A percentile compares a stretch with the other conserved stretches of the same genome.
These are phyloP conservation scores for Dipus sagitta DNA, from an alignment of 2,797 vertebrate genomes.

Conservation along the genomic window DNA sequence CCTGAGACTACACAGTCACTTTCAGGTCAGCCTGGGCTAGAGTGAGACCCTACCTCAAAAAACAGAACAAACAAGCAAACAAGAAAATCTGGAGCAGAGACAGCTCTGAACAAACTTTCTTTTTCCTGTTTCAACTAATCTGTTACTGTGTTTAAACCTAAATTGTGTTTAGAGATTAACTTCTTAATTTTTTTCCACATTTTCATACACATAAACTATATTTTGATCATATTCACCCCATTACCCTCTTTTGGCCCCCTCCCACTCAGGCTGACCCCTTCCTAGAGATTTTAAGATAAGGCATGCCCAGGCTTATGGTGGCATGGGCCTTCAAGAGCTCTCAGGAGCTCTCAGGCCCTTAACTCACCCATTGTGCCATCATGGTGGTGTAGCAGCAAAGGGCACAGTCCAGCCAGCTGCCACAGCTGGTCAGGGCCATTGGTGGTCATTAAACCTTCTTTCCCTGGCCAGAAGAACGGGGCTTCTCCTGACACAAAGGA, in stretches of 20 bases:
- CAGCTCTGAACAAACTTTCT: neutral
- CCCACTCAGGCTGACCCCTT: no score
- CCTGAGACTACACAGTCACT: no score
- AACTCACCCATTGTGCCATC: neutral
- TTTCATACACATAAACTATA: no score
- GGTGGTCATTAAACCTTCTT: neutral
- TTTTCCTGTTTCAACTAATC: neutral
- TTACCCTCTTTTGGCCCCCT: no score
- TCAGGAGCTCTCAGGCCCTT: neutral
- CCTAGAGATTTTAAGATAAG: conserved; percentile 22
- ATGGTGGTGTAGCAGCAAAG: neutral
- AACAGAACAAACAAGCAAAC: no score
- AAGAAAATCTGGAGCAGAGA: neutral
- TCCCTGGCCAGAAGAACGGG: neutral
- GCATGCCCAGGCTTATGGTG: neutral
- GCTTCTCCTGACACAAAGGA: neutral
- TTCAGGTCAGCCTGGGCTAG: no score
- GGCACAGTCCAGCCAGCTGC: neutral
- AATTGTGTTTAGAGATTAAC: conserved; percentile 33
- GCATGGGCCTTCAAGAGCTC: neutral
- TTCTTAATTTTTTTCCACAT: no score
- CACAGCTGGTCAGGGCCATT: neutral
- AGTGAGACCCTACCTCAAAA: no score
- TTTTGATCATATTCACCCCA: no score
- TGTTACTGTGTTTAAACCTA: neutral